Base-by-base conservation (phyloP, 2,113 vertebrate genomes). In the Oryzias celebensis region DNA sequence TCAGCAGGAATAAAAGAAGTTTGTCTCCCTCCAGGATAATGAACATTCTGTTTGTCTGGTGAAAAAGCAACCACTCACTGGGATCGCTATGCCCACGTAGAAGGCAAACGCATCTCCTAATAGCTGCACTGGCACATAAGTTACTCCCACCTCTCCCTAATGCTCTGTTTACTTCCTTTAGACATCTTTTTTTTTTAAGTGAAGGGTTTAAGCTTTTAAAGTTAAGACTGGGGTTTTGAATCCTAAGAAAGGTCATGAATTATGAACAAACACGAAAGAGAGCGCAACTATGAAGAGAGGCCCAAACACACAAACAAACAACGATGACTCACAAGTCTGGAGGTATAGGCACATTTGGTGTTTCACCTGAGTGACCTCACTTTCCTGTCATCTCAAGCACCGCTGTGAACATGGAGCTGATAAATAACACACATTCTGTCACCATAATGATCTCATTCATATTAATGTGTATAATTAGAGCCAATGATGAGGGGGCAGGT, bases 381-480 rank as follows among this genome's bases (percentile, higher is more conserved):
- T 52, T 46, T 59, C 44, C 44, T 67, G 23, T 55, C 50, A 62
- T 64, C 45, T 20, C 68, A 14, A 62, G 51, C 44, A 49, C 77
- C 47, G 55, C 69, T 58, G 44, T 28, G 68, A 52, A 70, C 51
- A 54, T 20, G 18, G 26, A 66, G 61, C 64, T 83, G 71, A 77
- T 83, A 65, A 69, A 80, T 75, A 71, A 49, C 49, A 68, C 42
- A 68, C 55, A 75, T 71, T 65, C 46, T 62, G 60, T 58, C 48
- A 18, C 52, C 56, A 77, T 86, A 84, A 87, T 75, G 22, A 58
- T 24, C 49, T 78, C 52, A 74, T 91, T 88, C 84, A 89, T 90
- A 91, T 88, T 86, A 87, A 90, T 66, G 72, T 79, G 50, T 59
- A 62, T 83, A 87, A 90, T 89, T 87, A 83, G 67, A 45, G 76